Base-by-base conservation (phyloP, 2,113 vertebrate genomes). In the Burhinus bistriatus region DNA sequence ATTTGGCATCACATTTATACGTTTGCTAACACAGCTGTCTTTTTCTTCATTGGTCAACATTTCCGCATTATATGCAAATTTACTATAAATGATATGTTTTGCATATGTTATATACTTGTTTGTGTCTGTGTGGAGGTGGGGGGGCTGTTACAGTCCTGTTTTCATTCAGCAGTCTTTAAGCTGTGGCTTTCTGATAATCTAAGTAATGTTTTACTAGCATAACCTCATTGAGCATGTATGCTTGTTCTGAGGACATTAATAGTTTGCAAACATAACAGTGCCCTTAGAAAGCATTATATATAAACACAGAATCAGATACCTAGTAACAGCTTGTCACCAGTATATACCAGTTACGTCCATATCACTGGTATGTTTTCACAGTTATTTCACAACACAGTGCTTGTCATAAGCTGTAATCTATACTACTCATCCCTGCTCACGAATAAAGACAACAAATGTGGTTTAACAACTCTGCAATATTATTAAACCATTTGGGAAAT, bases 71-170 rank as follows among this genome's bases (percentile, higher is more conserved):
- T 83, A 36, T 59, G n/a, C 38, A 69, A 38, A 59, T 55, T 64
- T 54, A 21, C 20, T 59, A 6, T 73, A 64, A 64, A 51, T 61
- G 3, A 5, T 32, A 26, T 23, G 5, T 15, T 55, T 93, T 51
- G 32, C 3, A 8, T 61, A 51, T 45, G 14, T 40, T 75, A 3
- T 66, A 6, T 61, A 45, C 6, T 12, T 38, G 7, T 66, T 71
- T 0, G 1, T 69, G 22, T 79, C 9, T 58, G 19, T 1, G 25
- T 55, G 47, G 4, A 6, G 3, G 34, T 19, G 29, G 2, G 5
- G 2, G 12, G 25, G 11, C 22, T 42, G 26, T 77, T 79, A 79
- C 18, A 62, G 54, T 22, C 34, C 22, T 38, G 12, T 3, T 72
- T 81, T 65, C 47, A 57, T 36, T 65, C 58, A 57, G 20, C 68